phyloP scores from a whole-genome alignment of 1,140 invertebrate genomes.

The Calliopsis andreniformis region DNA sequence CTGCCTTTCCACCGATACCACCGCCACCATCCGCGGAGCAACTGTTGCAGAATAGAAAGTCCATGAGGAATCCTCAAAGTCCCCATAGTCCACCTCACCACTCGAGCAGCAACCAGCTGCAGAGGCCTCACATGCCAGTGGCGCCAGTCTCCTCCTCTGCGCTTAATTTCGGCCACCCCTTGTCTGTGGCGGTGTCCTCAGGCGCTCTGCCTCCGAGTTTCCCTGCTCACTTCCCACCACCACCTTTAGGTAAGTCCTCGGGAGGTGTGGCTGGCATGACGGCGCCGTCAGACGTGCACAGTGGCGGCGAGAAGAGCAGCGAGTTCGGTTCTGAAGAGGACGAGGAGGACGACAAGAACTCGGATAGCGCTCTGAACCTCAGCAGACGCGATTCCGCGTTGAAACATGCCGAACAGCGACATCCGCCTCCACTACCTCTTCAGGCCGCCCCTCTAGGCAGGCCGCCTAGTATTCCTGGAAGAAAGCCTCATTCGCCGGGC shows the following conservation, averaged over 20 bases:
- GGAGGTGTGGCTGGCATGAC: constrained; percentile 65
- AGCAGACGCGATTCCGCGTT: constrained; percentile 78
- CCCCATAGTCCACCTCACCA: constrained; percentile 74
- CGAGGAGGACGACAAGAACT: constrained; percentile 85
- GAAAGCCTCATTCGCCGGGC: constrained; percentile 92
- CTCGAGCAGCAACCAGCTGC: constrained; percentile 66
- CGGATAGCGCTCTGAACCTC: constrained; percentile 86
- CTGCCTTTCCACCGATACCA: constrained; percentile 85
- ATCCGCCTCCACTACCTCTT: constrained; percentile 72
- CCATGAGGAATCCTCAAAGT: constrained; percentile 72
- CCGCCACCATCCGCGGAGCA: constrained; percentile 75
- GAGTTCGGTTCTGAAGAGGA: constrained; percentile 85
- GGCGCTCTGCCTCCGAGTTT: constrained; percentile 76
- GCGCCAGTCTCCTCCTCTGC: constrained; percentile 76
- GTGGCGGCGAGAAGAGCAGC: constrained; percentile 76
- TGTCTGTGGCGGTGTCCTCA: constrained; percentile 75
- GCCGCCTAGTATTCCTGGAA: constrained; percentile 82
- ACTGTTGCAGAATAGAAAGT: constrained; percentile 68
- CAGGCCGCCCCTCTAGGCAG: constrained; percentile 74
- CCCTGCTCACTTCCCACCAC: constrained; percentile 74
- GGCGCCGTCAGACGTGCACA: constrained; percentile 65
- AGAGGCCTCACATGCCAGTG: constrained; percentile 76
- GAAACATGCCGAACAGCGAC: constrained; percentile 79
- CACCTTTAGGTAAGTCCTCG: constrained; percentile 72
- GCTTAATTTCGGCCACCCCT: constrained; percentile 73